Evolutionary conservation across 2,113 vertebrate genomes (phyloP).

Genomic region (Alces alces): DNA sequence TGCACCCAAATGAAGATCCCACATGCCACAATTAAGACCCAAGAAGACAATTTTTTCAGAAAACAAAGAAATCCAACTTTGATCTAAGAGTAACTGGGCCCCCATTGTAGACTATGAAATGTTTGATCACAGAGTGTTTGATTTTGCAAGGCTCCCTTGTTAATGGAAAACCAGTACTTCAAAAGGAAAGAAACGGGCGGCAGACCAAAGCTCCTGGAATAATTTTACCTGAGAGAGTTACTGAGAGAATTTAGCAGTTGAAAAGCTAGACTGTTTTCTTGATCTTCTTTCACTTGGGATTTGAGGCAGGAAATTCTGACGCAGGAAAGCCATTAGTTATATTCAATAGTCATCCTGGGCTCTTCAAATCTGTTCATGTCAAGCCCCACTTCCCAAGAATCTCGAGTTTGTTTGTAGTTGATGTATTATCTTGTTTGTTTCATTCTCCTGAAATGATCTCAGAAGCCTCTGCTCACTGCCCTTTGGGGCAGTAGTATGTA

Average conservation of each 20-base stretch:
- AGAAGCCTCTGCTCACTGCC: not conserved
- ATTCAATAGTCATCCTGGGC: not conserved
- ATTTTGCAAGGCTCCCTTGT: not conserved
- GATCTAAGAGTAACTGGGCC: not conserved
- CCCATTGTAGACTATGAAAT: not conserved
- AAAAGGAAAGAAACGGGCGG: not conserved
- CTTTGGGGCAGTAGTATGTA: not conserved
- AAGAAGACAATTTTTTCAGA: not conserved
- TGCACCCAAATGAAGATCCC: not conserved
- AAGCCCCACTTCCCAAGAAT: not conserved
- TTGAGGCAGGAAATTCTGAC: not conserved
- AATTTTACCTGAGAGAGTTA: conserved; percentile 4
- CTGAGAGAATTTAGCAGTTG: not conserved
- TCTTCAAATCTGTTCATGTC: not conserved
- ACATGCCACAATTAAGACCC: not conserved
- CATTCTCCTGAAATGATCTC: not conserved
- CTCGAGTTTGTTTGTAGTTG: not conserved
- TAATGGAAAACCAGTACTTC: not conserved
- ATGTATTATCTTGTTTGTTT: not conserved
- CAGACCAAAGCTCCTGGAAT: not conserved
- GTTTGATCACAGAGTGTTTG: not conserved
- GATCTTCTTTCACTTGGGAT: not conserved
- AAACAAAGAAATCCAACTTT: not conserved
- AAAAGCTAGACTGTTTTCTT: conserved; percentile 1
- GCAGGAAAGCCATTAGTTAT: not conserved